Percentiles rank a stretch among this genome's conserved stretches.
Conservation (phyloP, 2,888 invertebrate species). For the Tetropium fuscum region DNA sequence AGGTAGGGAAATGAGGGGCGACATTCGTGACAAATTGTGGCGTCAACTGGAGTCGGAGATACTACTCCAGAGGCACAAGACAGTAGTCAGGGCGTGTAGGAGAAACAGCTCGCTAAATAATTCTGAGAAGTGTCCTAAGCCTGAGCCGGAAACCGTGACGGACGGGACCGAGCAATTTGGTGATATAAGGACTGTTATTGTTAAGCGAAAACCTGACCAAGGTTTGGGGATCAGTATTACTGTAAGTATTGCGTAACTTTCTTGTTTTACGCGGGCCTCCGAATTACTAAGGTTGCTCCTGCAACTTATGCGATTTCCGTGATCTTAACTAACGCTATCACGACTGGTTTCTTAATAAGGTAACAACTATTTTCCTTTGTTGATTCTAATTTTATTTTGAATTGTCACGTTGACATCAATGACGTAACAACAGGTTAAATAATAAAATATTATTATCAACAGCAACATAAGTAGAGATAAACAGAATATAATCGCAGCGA, state of each 20-base stretch:
- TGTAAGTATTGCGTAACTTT: constrained; percentile 64
- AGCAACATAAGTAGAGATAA: too few species aligned
- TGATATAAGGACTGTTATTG: constrained; percentile 73
- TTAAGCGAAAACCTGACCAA: constrained; percentile 80
- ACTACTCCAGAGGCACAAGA: constrained; percentile 86
- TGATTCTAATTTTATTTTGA: too few species aligned
- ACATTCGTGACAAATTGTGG: constrained; percentile 84
- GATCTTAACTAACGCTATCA: too few species aligned
- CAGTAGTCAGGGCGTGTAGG: constrained; percentile 76
- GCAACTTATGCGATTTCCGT: background rate
- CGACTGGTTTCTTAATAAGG: too few species aligned
- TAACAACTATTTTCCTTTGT: too few species aligned
- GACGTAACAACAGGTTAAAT: too few species aligned
- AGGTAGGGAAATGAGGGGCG: constrained; percentile 81
- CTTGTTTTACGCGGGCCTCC: background rate
- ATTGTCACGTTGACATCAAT: too few species aligned
- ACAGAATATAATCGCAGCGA: too few species aligned
- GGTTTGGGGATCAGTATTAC: constrained; percentile 89
- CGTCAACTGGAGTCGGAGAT: constrained; percentile 89
- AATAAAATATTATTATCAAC: too few species aligned
- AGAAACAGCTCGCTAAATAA: constrained; percentile 64
- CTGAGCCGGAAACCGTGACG: constrained; percentile 52
- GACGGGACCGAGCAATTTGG: constrained; percentile 65
- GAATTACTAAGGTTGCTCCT: constrained; percentile 11
- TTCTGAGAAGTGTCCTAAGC: constrained; percentile 56